phyloP scores from a whole-genome alignment of 64 coral and sea anemone genomes.

The Stichodactyla helianthus region DNA sequence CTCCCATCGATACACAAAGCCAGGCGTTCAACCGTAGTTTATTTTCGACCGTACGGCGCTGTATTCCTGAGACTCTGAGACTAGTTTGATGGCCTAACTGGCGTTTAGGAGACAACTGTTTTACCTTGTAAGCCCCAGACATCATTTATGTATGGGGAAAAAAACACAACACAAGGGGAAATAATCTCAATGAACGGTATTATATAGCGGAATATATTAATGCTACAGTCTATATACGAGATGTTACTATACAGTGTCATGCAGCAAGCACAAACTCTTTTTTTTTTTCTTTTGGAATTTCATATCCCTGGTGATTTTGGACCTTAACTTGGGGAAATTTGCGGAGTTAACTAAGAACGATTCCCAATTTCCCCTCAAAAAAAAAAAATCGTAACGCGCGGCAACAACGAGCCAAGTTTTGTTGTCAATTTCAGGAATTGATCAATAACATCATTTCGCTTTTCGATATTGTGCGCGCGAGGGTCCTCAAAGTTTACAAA shows the following conservation, averaged over 20 bases:
- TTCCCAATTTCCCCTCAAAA: neutral
- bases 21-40: neutral
- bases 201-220: neutral
- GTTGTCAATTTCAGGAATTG: neutral
- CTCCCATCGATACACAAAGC: conserved; percentile 11
- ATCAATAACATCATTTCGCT: neutral
- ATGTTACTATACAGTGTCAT: neutral
- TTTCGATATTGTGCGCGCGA: neutral
- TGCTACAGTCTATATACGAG: neutral
- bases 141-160: neutral
- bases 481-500: neutral
- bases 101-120: neutral
- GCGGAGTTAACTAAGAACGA: too few species aligned
- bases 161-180: neutral
- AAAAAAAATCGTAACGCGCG: neutral
- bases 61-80: neutral
- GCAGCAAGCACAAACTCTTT: neutral
- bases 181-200: neutral
- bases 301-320: neutral
- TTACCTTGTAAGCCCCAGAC: neutral
- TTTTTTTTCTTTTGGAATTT: neutral
- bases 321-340: neutral
- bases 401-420: neutral
- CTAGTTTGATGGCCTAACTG: neutral
- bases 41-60: neutral